A percentile compares a stretch with the other conserved stretches of the same genome.
Evolutionary conservation across 2,888 invertebrate species (phyloP).

Genomic region (Meloe dianella): DNA sequence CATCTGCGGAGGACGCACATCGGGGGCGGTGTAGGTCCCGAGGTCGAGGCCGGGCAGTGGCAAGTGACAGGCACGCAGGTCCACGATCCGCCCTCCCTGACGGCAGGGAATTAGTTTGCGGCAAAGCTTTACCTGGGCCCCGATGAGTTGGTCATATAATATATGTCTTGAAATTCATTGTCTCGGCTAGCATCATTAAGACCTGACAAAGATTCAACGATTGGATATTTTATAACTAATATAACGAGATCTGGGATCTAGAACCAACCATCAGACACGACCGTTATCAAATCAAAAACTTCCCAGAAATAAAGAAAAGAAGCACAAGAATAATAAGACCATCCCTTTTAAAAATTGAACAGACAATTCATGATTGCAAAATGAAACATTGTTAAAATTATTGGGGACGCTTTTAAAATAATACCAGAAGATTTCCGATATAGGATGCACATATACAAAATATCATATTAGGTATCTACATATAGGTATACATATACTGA

Average conservation of each 20-base stretch:
- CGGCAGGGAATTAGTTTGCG: slow-evolving; percentile 56
- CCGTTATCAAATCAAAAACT: slow-evolving; percentile 10
- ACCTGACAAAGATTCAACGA: slow-evolving; percentile 42
- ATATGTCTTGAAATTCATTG: slow-evolving; percentile 49
- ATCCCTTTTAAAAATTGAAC: slow-evolving; percentile 2
- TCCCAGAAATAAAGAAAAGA: background rate
- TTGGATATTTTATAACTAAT: slow-evolving; percentile 52
- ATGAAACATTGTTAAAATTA: slow-evolving; percentile 5
- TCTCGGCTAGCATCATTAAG: slow-evolving; percentile 51
- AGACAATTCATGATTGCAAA: slow-evolving; percentile 11
- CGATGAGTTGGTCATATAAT: slow-evolving; percentile 48
- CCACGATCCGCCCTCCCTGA: slow-evolving; percentile 58
- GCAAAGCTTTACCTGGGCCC: slow-evolving; percentile 52
- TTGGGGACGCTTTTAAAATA: slow-evolving; percentile 22
- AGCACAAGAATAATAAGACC: background rate
- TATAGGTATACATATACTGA: slow-evolving; percentile 23
- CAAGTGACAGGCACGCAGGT: slow-evolving; percentile 60
- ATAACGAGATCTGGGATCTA: slow-evolving; percentile 44
- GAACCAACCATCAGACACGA: slow-evolving; percentile 5
- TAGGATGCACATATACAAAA: slow-evolving; percentile 16
- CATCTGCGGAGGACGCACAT: slow-evolving; percentile 52
- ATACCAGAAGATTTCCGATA: slow-evolving; percentile 20
- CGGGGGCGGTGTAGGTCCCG: slow-evolving; percentile 57
- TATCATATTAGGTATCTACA: no score
- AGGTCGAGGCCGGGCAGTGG: slow-evolving; percentile 60